These are phyloP conservation scores for Chrysomela aeneicollis DNA, from an alignment of 2,888 invertebrate genomes.

Conservation along the genomic window DNA sequence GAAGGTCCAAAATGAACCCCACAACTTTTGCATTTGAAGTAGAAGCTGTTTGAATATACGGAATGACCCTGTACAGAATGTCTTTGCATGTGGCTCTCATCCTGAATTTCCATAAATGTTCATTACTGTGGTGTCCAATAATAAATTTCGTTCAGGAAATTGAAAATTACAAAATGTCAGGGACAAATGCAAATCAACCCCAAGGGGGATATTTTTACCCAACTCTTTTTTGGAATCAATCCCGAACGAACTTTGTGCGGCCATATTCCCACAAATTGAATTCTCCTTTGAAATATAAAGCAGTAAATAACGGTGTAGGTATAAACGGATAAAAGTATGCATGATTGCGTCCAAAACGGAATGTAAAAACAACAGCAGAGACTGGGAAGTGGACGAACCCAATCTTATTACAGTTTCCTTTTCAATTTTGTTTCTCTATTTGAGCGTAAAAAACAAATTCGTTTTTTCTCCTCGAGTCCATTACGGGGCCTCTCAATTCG, in stretches of 20 bases:
- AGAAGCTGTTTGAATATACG: no score
- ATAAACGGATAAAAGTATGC: slow-evolving; percentile 52
- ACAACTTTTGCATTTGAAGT: no score
- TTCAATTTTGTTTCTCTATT: slow-evolving; percentile 60
- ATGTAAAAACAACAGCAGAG: slow-evolving; percentile 51
- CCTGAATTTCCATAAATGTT: no score
- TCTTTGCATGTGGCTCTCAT: no score
- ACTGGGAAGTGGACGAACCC: slow-evolving; percentile 43
- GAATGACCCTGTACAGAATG: no score
- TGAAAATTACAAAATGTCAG: no score
- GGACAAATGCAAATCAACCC: no score
- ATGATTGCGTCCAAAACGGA: slow-evolving; percentile 51
- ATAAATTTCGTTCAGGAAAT: background rate
- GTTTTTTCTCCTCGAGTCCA: slow-evolving; percentile 60
- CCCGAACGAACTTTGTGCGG: background rate
- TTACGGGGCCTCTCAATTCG: slow-evolving; percentile 42
- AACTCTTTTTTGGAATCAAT: background rate
- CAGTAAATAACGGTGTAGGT: slow-evolving; percentile 41
- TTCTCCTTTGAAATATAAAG: slow-evolving; percentile 32
- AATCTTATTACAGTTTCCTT: slow-evolving; percentile 58
- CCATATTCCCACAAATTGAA: slow-evolving; percentile 27
- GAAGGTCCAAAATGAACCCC: no score
- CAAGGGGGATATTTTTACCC: no score
- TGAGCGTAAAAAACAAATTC: slow-evolving; percentile 60
- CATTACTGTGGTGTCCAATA: no score